These are phyloP conservation scores for Cepaea nemoralis DNA, from an alignment of 1,140 invertebrate genomes.

Conservation along the genomic window DNA sequence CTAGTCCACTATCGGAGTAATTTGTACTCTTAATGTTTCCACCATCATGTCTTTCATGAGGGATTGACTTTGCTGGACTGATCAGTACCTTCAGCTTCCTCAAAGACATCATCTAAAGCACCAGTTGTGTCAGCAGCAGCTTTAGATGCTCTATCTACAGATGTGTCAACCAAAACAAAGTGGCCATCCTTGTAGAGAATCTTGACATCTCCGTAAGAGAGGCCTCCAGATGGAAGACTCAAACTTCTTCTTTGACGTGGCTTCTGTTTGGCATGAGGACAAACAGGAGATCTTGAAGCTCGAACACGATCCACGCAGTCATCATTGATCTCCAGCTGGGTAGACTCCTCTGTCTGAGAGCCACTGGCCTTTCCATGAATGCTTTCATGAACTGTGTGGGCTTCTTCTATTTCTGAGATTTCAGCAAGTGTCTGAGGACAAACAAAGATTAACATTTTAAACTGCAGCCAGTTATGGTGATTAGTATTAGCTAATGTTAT, in stretches of 20 bases:
- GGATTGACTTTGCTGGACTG: too few species aligned
- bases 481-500: too few species aligned
- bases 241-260: conserved; percentile 43
- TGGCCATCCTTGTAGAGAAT: conserved; percentile 57
- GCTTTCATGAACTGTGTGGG: conserved; percentile 24
- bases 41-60: too few species aligned
- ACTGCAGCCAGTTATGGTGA: too few species aligned
- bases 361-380: conserved; percentile 9
- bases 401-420: conserved; percentile 55
- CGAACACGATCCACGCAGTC: not conserved
- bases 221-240: conserved; percentile 54
- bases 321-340: conserved; percentile 22
- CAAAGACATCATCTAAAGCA: not conserved
- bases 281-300: conserved; percentile 16
- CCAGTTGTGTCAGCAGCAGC: not conserved
- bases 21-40: too few species aligned
- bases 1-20: too few species aligned
- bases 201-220: conserved; percentile 52
- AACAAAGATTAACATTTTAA: conserved; percentile 15
- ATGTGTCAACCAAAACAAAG: conserved; percentile 49
- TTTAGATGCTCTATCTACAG: not conserved
- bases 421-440: conserved; percentile 53
- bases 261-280: not conserved
- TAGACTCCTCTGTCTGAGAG: not conserved
- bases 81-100: not conserved